phyloP scores from a whole-genome alignment of 92 coral and sea anemone genomes.

The Umimayanthus kanabou region DNA sequence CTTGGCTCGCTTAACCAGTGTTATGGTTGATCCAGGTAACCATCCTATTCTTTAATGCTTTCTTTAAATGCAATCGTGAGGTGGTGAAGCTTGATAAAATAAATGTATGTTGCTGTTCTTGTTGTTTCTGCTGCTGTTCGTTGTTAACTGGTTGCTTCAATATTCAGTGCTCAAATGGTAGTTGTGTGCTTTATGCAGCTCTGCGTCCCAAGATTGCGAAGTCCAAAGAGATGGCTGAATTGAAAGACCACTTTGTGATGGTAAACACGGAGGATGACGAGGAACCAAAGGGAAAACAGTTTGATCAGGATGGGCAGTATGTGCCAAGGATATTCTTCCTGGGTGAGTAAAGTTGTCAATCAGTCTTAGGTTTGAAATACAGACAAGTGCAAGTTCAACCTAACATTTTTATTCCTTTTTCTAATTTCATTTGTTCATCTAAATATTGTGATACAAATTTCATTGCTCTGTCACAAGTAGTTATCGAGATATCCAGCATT shows the following conservation, averaged over 20 bases:
- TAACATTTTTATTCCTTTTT: too few species aligned
- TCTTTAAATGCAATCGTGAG: too few species aligned
- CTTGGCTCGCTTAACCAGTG: too few species aligned
- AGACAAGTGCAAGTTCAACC: background rate
- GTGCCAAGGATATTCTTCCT: constrained; percentile 83
- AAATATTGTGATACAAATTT: background rate
- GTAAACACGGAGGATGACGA: constrained; percentile 96
- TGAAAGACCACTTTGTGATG: constrained; percentile 88
- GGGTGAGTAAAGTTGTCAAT: constrained; percentile 55
- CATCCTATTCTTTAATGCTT: too few species aligned
- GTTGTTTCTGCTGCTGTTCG: too few species aligned
- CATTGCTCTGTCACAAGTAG: background rate
- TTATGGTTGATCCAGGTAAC: too few species aligned
- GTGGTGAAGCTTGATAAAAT: too few species aligned
- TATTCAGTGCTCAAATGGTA: background rate
- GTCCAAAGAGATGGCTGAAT: constrained; percentile 69
- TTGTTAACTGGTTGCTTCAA: too few species aligned
- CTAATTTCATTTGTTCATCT: too few species aligned
- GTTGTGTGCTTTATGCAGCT: constrained; percentile 45
- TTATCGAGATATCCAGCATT: background rate
- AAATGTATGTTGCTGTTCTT: too few species aligned
- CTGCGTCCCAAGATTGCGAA: constrained; percentile 88
- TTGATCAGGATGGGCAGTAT: constrained; percentile 91
- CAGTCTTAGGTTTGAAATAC: background rate
- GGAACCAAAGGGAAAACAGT: constrained; percentile 90